phyloP scores from a whole-genome alignment of 2,797 vertebrate genomes.

The Micrastur ruficollis region DNA sequence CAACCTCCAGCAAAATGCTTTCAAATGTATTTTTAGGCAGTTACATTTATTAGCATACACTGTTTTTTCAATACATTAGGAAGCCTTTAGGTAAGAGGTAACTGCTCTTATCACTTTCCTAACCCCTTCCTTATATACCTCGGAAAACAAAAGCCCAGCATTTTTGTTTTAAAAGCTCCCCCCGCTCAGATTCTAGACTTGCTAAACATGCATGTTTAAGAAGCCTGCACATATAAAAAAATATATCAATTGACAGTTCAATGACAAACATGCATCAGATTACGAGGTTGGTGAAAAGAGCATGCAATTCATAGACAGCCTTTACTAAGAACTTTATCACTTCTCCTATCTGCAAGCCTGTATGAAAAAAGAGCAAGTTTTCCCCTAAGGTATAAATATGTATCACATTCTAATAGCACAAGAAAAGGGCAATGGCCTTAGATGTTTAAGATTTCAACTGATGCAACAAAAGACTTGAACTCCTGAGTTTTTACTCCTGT shows the following conservation, averaged over 20 bases:
- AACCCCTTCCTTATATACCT: not conserved
- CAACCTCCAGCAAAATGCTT: not conserved
- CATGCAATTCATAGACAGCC: not conserved
- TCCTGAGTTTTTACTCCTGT: not conserved
- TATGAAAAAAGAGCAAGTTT: not conserved
- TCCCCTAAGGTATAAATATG: not conserved
- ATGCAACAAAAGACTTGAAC: not conserved
- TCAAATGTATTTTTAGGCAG: not conserved
- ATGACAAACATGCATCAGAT: not conserved
- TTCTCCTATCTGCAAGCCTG: not conserved
- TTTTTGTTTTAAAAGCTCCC: not conserved
- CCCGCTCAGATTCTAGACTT: not conserved
- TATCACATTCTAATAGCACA: not conserved
- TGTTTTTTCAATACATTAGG: not conserved
- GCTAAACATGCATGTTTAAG: not conserved
- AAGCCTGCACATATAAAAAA: not conserved
- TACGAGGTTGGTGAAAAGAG: not conserved
- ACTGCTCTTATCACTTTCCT: not conserved
- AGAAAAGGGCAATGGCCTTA: not conserved
- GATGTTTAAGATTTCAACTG: constrained; percentile 1
- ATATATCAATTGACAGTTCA: not conserved
- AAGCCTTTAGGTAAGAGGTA: not conserved
- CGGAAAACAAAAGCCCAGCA: not conserved
- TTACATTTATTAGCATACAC: accelerated
- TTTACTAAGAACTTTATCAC: not conserved